These are phyloP conservation scores for Pteronotus mesoamericanus DNA, from an alignment of 2,797 vertebrate species.

Conservation along the genomic window DNA sequence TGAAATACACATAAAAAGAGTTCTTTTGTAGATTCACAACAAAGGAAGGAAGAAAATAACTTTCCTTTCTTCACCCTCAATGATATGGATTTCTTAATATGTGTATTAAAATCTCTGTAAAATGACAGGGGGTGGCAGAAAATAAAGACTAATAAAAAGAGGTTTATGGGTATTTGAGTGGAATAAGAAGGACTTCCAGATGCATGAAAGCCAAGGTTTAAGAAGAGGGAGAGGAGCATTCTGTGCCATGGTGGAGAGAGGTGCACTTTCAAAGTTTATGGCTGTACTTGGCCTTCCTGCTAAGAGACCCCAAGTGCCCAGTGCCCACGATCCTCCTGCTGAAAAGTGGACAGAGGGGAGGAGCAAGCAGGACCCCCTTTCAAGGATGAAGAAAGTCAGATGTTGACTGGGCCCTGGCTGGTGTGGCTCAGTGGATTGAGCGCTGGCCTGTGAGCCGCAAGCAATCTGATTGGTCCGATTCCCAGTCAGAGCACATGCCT, in stretches of 20 bases:
- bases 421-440: no score
- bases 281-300: not conserved
- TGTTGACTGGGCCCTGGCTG: not conserved
- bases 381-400: not conserved
- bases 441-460: no score
- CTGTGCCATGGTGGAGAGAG: not conserved
- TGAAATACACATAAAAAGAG: not conserved
- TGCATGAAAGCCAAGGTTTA: not conserved
- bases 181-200: conserved; percentile 10
- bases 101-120: not conserved
- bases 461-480: no score
- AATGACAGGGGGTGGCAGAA: not conserved
- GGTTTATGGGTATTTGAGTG: conserved; percentile 33
- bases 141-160: not conserved
- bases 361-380: not conserved
- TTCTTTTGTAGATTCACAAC: not conserved
- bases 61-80: not conserved
- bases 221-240: not conserved
- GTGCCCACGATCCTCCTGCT: accelerated
- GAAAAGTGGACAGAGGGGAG: not conserved
- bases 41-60: not conserved
- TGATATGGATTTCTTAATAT: not conserved
- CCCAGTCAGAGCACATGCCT: not conserved
- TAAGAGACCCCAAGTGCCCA: not conserved
- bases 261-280: not conserved